A percentile compares a stretch with the other conserved stretches of the same genome.
These are phyloP conservation scores for Ellobius talpinus DNA, from an alignment of 2,113 vertebrate genomes.

Conservation along the genomic window DNA sequence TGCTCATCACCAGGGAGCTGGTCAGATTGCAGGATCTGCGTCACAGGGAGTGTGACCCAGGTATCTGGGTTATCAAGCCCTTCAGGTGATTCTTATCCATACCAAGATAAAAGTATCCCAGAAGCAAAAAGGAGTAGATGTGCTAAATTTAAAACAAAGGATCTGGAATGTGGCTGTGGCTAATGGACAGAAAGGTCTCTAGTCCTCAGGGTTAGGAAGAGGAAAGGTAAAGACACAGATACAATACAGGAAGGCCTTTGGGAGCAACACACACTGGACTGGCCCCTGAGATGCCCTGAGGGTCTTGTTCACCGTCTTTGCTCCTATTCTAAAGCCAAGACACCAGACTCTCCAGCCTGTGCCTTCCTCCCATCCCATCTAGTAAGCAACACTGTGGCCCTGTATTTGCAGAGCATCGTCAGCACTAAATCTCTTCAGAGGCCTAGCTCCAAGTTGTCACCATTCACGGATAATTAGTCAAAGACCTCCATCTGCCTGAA, in stretches of 20 bases:
- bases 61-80: not conserved
- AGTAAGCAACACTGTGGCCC: constrained; percentile 48
- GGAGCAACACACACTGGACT: not conserved
- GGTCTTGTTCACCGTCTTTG: not conserved
- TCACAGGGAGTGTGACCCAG: not conserved
- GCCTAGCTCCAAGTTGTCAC: constrained; percentile 59
- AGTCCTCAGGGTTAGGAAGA: not conserved
- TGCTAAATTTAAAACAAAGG: not conserved
- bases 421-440: constrained; percentile 52
- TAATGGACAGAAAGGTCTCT: not conserved
- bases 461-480: constrained; percentile 73
- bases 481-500: constrained; percentile 68
- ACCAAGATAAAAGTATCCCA: not conserved
- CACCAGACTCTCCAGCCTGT: not conserved
- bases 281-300: not conserved
- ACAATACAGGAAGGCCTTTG: not conserved
- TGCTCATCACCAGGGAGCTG: not conserved
- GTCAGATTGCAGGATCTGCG: not conserved
- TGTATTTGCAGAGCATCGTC: constrained; percentile 17
- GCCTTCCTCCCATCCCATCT: not conserved
- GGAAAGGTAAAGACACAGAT: not conserved
- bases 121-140: not conserved
- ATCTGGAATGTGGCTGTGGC: not conserved
- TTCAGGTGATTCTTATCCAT: not conserved
- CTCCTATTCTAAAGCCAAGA: not conserved